A percentile compares a stretch with the other conserved stretches of the same genome.
Conservation (phyloP, 1,140 invertebrate species). For the Cotesia typhae region DNA sequence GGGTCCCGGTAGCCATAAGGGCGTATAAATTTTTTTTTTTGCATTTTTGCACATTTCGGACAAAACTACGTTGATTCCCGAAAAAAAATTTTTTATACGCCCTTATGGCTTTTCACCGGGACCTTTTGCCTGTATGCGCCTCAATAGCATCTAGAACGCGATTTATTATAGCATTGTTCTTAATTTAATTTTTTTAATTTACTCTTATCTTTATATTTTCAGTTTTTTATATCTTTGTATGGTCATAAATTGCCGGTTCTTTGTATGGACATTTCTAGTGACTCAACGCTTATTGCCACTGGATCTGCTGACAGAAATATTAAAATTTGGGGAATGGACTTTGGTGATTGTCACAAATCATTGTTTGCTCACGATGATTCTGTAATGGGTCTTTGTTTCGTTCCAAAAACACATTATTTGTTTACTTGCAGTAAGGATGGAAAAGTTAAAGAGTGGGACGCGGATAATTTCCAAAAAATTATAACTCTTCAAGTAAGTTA, state of each 20-base stretch:
- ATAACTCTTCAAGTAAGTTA: conserved; percentile 35
- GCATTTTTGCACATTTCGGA: too few species aligned
- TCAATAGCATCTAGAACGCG: too few species aligned
- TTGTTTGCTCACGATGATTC: conserved; percentile 95
- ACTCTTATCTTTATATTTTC: conserved; percentile 54
- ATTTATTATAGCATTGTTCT: conserved; percentile 9
- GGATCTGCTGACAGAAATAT: conserved; percentile 95
- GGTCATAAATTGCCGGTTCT: conserved; percentile 96
- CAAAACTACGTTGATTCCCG: too few species aligned
- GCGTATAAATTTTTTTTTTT: too few species aligned
- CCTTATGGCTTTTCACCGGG: too few species aligned
- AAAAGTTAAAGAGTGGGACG: conserved; percentile 97
- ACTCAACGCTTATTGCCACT: conserved; percentile 89
- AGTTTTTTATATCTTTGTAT: conserved; percentile 95
- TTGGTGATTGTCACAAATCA: conserved; percentile 94
- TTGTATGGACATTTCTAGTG: conserved; percentile 93
- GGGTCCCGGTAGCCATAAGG: too few species aligned
- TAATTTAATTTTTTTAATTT: conserved; percentile 18
- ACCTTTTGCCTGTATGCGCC: too few species aligned
- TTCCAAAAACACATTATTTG: conserved; percentile 91
- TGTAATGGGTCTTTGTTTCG: conserved; percentile 87
- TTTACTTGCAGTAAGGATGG: conserved; percentile 95
- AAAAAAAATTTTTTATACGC: too few species aligned
- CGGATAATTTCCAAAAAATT: conserved; percentile 85
- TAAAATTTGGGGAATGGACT: conserved; percentile 98